Conservation (phyloP, 2,113 vertebrate genomes). For the Acinonyx jubatus region DNA sequence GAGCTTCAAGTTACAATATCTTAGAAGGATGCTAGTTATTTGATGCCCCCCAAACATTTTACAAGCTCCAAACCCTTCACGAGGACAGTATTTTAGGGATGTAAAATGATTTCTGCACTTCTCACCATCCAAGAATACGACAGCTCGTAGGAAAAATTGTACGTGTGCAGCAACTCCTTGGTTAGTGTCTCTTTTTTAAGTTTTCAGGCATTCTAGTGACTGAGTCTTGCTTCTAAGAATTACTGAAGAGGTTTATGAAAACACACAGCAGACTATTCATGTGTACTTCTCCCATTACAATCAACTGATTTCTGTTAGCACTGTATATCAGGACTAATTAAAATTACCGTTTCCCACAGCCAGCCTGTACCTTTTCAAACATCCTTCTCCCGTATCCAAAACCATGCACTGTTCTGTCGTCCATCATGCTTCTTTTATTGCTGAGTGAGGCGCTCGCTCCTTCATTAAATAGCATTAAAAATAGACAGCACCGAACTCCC, state of each 20-base stretch:
- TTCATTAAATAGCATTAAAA: conserved; percentile 88
- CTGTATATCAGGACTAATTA: conserved; percentile 61
- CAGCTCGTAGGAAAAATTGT: conserved; percentile 59
- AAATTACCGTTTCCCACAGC: conserved; percentile 26
- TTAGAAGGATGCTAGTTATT: conserved; percentile 15
- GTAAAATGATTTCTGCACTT: conserved; percentile 54
- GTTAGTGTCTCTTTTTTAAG: conserved; percentile 48
- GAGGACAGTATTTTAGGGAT: conserved; percentile 20
- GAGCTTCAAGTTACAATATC: neutral
- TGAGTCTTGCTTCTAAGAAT: conserved; percentile 75
- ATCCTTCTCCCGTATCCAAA: conserved; percentile 82
- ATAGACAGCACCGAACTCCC: conserved; percentile 84
- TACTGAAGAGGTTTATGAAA: conserved; percentile 36
- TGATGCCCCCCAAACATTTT: neutral
- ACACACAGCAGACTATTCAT: neutral
- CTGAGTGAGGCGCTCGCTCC: conserved; percentile 82
- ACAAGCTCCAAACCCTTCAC: neutral
- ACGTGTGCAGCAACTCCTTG: conserved; percentile 7
- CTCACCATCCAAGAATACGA: conserved; percentile 40
- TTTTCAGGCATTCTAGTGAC: conserved; percentile 62
- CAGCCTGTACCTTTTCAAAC: conserved; percentile 83
- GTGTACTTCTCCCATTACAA: conserved; percentile 1
- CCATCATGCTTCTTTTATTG: conserved; percentile 81
- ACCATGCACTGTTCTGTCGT: conserved; percentile 82
- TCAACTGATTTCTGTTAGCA: conserved; percentile 8